phyloP scores from a whole-genome alignment of 1,140 invertebrate species.

The Pectinophora gossypiella region DNA sequence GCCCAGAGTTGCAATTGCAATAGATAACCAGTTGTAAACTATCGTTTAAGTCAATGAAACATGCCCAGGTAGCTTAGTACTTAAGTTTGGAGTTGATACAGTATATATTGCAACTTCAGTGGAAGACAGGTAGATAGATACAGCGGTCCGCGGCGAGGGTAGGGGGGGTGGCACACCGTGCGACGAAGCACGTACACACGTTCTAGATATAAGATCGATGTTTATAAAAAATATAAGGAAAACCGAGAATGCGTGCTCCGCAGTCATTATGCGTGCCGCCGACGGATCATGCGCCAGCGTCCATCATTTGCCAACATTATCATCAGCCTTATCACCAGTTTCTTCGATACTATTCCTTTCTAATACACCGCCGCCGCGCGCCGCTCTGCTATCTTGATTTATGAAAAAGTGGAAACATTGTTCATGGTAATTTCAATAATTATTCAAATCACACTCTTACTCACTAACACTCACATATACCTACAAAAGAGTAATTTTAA shows the following conservation, averaged over 20 bases:
- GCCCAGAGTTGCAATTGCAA: neutral
- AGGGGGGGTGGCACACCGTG: conserved; percentile 16
- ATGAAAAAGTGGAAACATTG: neutral
- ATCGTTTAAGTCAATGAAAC: neutral
- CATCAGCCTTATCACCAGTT: conserved; percentile 2
- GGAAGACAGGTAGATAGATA: no score
- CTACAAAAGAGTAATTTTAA: no score
- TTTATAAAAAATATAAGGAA: conserved; percentile 38
- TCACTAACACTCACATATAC: no score
- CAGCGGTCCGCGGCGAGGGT: no score
- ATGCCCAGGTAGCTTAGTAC: no score
- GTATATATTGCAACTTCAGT: no score
- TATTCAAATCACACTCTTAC: no score
- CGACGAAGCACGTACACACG: conserved; percentile 32
- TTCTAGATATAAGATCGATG: conserved; percentile 34
- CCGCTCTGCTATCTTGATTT: neutral
- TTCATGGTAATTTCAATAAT: no score
- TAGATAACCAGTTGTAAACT: neutral
- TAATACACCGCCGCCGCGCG: neutral
- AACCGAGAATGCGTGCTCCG: conserved; percentile 11
- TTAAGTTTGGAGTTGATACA: no score
- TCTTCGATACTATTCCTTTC: neutral
- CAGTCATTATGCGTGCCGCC: conserved; percentile 1
- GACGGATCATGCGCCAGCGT: neutral
- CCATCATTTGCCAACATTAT: neutral